Evolutionary conservation across 2,888 invertebrate genomes (phyloP), one percentile per base, ranked within the genome.

Genomic region (Cephus pygmeus): DNA sequence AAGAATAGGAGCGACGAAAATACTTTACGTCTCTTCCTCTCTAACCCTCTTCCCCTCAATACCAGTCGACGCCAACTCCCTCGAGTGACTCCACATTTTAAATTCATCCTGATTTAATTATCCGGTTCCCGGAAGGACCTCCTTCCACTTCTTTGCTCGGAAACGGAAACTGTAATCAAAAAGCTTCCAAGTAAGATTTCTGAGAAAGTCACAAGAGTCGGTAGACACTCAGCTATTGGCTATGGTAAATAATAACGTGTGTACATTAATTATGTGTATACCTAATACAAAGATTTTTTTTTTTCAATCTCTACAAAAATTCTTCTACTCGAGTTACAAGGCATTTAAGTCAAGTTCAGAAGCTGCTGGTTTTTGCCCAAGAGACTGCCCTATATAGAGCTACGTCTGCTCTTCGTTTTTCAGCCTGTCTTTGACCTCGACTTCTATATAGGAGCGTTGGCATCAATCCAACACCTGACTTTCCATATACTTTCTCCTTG

Each of bases 31-130:
- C 56, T 23, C 56, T 56, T 40, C 40, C 40, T 40, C 40, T 15
- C 40, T 40, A 40, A 23, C 40, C 40, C 40, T 40, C 40, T 6
- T 56, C 56, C 23, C 9, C 23, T 56, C 56, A 23, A 9, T 56
- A 23, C 56, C 56, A 33, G 9, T 31, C 71, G 23, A 31, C 30
- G 71, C 71, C 71, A 31, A 31, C 12, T 34, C 71, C 31, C 23
- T 56, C 23, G 23, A 56, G 56, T 56, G 71, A 30, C 76, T 74
- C 34, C 40, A 69, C 68, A 75, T 68, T 68, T 69, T 76, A 75
- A 77, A 79, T 80, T 73, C 76, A 35, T 75, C 34, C 76, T 75
- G 74, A 77, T 79, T 77, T 71, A 80, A 79, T 76, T 75, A 77
- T 71, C 35, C 56, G 56, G 0, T 56, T 56, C 56, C 23, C 56